Base-by-base conservation (phyloP, 2,113 vertebrate genomes). In the Labeo rohita region DNA sequence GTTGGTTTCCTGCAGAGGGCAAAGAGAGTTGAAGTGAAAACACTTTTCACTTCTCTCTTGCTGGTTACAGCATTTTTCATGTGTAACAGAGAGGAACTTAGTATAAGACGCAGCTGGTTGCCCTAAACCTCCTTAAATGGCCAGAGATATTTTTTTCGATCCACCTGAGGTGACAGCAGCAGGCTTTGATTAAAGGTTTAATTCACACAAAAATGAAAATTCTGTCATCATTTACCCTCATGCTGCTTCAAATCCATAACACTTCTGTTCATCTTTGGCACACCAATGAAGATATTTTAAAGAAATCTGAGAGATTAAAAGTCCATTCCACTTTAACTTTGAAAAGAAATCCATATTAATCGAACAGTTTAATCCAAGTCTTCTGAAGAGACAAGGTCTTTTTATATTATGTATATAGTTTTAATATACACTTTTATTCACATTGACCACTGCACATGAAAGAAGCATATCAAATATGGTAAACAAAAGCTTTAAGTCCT, bases 21-120 rank as follows among this genome's bases (percentile, higher is more conserved):
- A 70, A 18, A 0, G 28, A 70, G 49, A 83, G 3, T 12, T 68
- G 28, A 83, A 70, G 18, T 83, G 80, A 83, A 70, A 70, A 47
- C 15, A 39, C 45, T 70, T 70, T 83, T 83, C 28, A 83, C 63
- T 83, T 70, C 80, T 70, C n/a, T 28, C 45, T 66, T 49, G 59
- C 43, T 52, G 47, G 61, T 66, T 12, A 65, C 43, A 50, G 63
- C 63, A 68, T 83, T 83, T 65, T 61, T 80, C 54, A 45, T n/a
- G 77, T 12, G 56, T 6, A 63, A 80, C 18, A 80, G 12, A 63
- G 11, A 80, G 78, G 78, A 80, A 80, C 54, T 45, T 43, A 36
- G 2, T 78, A 76, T 9, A 56, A 54, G 49, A 59, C 0, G 16
- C 28, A 78, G 28, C 10, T 56, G 50, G 50, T 18, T 79, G 16